Percentiles rank a stretch among this genome's conserved stretches.
Conservation (phyloP, 2,797 vertebrate genomes). For the Meriones psammophilus region DNA sequence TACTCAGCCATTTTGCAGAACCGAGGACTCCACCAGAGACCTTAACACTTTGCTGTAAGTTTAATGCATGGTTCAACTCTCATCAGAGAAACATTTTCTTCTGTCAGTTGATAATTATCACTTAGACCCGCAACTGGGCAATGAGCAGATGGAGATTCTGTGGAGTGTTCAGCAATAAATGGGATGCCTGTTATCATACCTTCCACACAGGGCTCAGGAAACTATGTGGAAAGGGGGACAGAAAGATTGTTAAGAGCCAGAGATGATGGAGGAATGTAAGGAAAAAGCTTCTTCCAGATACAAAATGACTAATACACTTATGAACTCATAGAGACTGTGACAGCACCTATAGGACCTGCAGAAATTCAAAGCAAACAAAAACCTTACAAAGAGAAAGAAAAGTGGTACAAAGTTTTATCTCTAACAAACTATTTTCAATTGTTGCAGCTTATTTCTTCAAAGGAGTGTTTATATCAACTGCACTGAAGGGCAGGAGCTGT, state of each 20-base stretch:
- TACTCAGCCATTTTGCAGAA: background rate
- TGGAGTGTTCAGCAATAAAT: background rate
- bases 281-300: background rate
- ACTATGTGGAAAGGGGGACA: no score
- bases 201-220: background rate
- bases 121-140: background rate
- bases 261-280: background rate
- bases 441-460: background rate
- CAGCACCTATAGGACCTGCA: background rate
- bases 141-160: background rate
- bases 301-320: background rate
- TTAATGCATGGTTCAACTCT: background rate
- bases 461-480: background rate
- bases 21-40: background rate
- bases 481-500: background rate
- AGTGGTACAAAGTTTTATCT: background rate
- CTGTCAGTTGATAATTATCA: background rate
- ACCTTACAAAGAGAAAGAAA: background rate
- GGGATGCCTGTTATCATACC: background rate
- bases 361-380: background rate
- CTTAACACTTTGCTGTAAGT: background rate
- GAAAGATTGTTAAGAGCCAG: background rate
- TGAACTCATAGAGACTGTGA: background rate
- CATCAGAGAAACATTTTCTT: background rate
- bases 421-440: background rate